Evolutionary conservation across 2,888 invertebrate species (phyloP).

Genomic region (Trichogramma evanescens): DNA sequence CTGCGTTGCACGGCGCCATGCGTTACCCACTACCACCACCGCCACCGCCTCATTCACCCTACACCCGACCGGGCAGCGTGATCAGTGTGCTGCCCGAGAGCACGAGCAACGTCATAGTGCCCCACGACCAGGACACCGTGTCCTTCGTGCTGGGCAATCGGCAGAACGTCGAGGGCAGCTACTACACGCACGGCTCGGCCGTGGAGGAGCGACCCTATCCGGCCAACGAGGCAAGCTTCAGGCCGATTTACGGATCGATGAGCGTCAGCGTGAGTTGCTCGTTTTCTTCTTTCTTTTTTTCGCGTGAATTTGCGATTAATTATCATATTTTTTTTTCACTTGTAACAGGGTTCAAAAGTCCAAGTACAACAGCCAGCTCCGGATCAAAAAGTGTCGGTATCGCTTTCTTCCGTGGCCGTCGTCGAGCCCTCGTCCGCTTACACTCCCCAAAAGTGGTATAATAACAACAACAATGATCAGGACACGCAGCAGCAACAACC

Average conservation of each 20-base stretch:
- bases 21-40: conserved; percentile 14
- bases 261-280: conserved; percentile 38
- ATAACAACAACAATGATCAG: too few relatives aligned
- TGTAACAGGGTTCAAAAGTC: conserved; percentile 10
- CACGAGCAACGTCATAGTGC: conserved; percentile 59
- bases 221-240: conserved; percentile 27
- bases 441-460: conserved; percentile 30
- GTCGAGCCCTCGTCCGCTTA: conserved; percentile 24
- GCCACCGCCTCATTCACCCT: neutral
- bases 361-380: conserved; percentile 14
- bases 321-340: neutral
- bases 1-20: conserved; percentile 13
- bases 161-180: conserved; percentile 52
- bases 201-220: conserved; percentile 51
- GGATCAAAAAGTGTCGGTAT: conserved; percentile 30
- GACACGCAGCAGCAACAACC: neutral
- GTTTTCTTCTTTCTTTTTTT: neutral
- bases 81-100: conserved; percentile 44
- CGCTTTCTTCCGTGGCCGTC: conserved; percentile 29
- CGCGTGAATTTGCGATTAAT: neutral
- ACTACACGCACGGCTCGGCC: conserved; percentile 47
- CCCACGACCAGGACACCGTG: conserved; percentile 59
- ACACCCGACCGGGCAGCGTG: conserved; percentile 21
- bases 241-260: conserved; percentile 30
- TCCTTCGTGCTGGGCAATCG: conserved; percentile 60